Conservation (phyloP, 2,797 vertebrate genomes). For the Neosilurus mollespiculum region DNA sequence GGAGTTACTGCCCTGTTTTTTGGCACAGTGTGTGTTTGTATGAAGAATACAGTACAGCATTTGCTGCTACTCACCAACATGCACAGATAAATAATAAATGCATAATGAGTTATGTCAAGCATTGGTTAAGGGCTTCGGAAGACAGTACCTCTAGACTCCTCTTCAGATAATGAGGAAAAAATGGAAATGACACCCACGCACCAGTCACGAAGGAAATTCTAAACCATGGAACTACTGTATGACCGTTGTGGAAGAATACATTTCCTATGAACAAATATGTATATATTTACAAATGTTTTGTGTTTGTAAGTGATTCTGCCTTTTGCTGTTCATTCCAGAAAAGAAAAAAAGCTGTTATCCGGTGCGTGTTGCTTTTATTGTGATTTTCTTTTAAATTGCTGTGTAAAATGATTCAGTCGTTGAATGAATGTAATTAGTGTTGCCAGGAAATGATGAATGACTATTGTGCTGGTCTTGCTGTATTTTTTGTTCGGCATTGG, state of each 20-base stretch:
- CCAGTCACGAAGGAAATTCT: background rate
- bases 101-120: background rate
- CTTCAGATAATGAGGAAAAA: background rate
- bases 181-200: background rate
- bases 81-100: background rate
- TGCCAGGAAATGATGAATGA: background rate
- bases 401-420: constrained; percentile 29
- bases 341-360: background rate
- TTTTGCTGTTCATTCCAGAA: background rate
- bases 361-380: constrained; percentile 9
- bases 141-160: background rate
- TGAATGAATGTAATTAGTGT: constrained; percentile 21
- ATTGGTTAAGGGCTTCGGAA: background rate
- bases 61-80: background rate
- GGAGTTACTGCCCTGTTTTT: background rate
- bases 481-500: background rate
- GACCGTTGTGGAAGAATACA: background rate
- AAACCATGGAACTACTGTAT: background rate
- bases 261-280: background rate
- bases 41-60: background rate
- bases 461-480: constrained; percentile 18
- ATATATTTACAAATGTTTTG: constrained; percentile 5
- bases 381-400: background rate
- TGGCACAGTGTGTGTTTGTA: background rate
- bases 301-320: constrained; percentile 15